Conservation (phyloP, 2,113 vertebrate species). For the Syngnathus floridae region DNA sequence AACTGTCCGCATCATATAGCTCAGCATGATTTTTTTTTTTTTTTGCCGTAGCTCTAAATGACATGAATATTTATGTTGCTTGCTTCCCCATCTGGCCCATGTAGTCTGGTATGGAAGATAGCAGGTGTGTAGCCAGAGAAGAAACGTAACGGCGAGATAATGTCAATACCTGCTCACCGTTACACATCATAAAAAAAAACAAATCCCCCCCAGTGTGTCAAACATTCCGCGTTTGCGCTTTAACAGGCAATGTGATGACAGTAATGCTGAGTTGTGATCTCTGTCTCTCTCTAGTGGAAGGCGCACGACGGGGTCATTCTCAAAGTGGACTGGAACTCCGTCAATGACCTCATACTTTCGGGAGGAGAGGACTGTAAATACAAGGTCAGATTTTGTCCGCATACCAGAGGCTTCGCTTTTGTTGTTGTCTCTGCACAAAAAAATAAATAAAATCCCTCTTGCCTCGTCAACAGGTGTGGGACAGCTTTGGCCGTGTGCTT, state of each 20-base stretch:
- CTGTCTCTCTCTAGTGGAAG: slow-evolving; percentile 80
- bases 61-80: neutral
- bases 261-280: slow-evolving; percentile 1
- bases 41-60: neutral
- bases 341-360: slow-evolving; percentile 91
- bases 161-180: neutral
- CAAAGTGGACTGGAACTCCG: slow-evolving; percentile 94
- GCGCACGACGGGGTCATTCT: slow-evolving; percentile 91
- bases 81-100: neutral
- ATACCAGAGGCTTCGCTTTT: neutral
- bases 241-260: neutral
- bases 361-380: slow-evolving; percentile 96
- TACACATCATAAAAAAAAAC: neutral
- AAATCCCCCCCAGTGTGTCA: neutral
- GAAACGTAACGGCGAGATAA: neutral
- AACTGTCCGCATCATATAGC: neutral
- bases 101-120: neutral
- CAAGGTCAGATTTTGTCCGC: slow-evolving; percentile 71
- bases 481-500: slow-evolving; percentile 83
- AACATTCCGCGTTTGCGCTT: neutral
- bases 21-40: neutral
- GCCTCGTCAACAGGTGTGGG: slow-evolving; percentile 81
- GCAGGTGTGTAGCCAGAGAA: neutral
- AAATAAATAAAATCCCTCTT: neutral
- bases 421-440: neutral